Evolutionary conservation across 2,888 invertebrate genomes (phyloP), one percentile per base, ranked within the genome.

Genomic region (Athalia rosae): DNA sequence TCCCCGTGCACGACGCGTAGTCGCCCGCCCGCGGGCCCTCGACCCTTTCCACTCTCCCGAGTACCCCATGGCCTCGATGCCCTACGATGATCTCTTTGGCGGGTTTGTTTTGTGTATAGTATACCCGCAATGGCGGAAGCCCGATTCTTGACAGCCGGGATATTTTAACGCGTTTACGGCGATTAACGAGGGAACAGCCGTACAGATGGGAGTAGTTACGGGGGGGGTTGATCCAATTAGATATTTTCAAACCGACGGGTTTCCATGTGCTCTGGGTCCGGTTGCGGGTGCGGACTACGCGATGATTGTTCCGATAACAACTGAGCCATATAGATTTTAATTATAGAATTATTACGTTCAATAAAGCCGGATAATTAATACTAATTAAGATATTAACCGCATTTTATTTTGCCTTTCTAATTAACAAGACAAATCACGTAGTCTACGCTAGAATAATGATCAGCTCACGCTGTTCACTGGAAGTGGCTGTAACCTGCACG

Each of bases 341-440:
- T 62, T 62, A 9, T 64, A 15, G 41, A 69, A 69, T 45, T 45
- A 71, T 71, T n/a, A 71, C 13, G 71, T 58, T 8, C 71, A 45
- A 71, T 71, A 71, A 71, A 71, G 13, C 15, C n/a, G 71, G 71
- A 8, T 71, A 71, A 71, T 71, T 71, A 58, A 58, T 71, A 71
- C 71, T 41, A 71, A 71, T 71, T 71, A 71, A 58, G 56, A 71
- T 45, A 71, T 71, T 58, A 71, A 45, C 9, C 4, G 9, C 15
- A 45, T 71, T 11, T 66, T 28, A 50, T 56, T 67, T 45, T 43
- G 43, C 43, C n/a, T 45, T 62, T 50, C 45, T 50, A 74, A 74
- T 74, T 74, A 74, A 74, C 48, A 11, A 74, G 74, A 74, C 74
- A 61, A 74, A 74, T 74, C 61, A 61, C 48, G 74, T 67, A 53